Evolutionary conservation across 2,797 vertebrate genomes (phyloP).

Genomic region (Eurystomus glaucurus): DNA sequence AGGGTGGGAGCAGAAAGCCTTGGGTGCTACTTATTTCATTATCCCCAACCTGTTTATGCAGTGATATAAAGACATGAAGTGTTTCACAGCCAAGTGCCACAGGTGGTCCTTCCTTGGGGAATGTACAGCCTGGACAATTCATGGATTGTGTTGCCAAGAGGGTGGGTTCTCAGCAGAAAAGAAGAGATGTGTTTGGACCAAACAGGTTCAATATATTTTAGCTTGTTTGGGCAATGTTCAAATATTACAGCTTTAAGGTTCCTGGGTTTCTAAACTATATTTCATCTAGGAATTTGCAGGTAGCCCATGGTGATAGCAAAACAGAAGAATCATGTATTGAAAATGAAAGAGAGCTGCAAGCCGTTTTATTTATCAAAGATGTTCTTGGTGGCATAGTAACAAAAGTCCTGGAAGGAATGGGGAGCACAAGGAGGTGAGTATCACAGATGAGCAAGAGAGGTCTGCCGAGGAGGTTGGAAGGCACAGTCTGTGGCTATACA

Average conservation of each 20-base stretch:
- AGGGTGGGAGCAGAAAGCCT: neutral
- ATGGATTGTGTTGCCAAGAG: neutral
- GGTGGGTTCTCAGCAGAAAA: neutral
- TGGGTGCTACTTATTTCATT: neutral
- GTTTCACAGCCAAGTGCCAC: neutral
- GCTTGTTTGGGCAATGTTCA: neutral
- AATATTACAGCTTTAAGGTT: neutral
- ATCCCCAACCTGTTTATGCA: rapidly evolving
- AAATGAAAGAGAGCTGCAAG: neutral
- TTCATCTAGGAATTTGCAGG: neutral
- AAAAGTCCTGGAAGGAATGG: neutral
- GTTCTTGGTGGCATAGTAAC: neutral
- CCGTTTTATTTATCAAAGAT: neutral
- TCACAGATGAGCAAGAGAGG: neutral
- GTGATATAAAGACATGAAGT: neutral
- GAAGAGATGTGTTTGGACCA: neutral
- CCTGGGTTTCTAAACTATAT: neutral
- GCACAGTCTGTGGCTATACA: rapidly evolving
- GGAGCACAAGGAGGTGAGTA: neutral
- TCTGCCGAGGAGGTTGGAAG: neutral
- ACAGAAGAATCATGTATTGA: neutral
- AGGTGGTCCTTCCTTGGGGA: neutral
- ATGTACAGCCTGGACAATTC: neutral
- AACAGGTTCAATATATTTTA: neutral
- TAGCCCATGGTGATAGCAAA: neutral